Conservation (phyloP, 2,888 invertebrate genomes). For the Drosophila nr. fundita region DNA sequence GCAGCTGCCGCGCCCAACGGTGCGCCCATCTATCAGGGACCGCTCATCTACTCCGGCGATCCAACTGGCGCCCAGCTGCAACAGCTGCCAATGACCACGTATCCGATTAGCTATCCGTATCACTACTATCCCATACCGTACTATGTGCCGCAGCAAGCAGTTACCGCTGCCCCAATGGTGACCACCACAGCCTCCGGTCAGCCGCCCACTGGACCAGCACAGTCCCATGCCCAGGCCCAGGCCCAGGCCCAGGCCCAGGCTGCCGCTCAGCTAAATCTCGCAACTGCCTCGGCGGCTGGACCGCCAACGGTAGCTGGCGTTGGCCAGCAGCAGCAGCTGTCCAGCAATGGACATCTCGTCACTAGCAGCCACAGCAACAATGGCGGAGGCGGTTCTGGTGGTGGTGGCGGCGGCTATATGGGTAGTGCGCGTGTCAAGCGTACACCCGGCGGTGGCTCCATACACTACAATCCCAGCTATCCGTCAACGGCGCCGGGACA, state of each 20-base stretch:
- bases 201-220: constrained; percentile 33
- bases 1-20: constrained; percentile 77
- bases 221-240: constrained; percentile 28
- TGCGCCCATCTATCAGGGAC: constrained; percentile 84
- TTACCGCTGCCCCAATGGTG: constrained; percentile 80
- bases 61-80: constrained; percentile 83
- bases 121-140: constrained; percentile 85
- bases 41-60: constrained; percentile 84
- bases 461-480: constrained; percentile 72
- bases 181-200: constrained; percentile 68
- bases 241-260: constrained; percentile 56
- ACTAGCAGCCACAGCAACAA: constrained; percentile 29
- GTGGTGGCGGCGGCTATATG: constrained; percentile 67
- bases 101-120: constrained; percentile 85
- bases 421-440: constrained; percentile 82
- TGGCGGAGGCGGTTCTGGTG: constrained; percentile 62
- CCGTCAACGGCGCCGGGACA: constrained; percentile 47
- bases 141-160: constrained; percentile 84
- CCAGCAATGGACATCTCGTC: constrained; percentile 40
- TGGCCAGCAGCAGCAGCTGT: constrained; percentile 42
- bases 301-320: constrained; percentile 69
- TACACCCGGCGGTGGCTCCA: constrained; percentile 72
- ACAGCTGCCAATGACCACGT: constrained; percentile 84
- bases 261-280: constrained; percentile 68
- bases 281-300: constrained; percentile 78